These are phyloP conservation scores for Hyperoodon ampullatus DNA, from an alignment of 2,113 vertebrate species.

Conservation along the genomic window DNA sequence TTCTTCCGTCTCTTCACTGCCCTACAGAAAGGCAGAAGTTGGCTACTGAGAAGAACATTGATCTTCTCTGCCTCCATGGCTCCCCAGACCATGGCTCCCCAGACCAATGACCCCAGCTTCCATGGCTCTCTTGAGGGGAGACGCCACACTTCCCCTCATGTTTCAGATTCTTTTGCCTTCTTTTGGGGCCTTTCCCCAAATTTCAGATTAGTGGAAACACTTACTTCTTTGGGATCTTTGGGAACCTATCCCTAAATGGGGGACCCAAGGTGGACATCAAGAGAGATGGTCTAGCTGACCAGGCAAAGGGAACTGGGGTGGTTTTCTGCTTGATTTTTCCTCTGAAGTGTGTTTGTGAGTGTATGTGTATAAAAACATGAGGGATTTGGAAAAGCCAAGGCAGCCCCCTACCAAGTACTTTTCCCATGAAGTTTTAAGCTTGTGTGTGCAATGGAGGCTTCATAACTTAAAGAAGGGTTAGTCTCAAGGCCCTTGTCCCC, in stretches of 20 bases:
- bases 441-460: not conserved
- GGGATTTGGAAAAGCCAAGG: not conserved
- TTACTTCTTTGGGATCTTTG: not conserved
- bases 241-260: not conserved
- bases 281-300: fast-evolving
- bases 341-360: not conserved
- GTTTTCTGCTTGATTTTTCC: not conserved
- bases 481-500: not conserved
- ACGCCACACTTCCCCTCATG: fast-evolving
- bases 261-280: fast-evolving
- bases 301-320: not conserved
- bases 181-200: not conserved
- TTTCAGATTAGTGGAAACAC: not conserved
- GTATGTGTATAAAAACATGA: not conserved
- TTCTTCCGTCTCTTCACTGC: not conserved
- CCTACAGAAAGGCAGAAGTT: not conserved
- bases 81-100: too few species aligned
- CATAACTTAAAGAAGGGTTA: not conserved
- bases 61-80: not conserved
- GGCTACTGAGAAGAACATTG: not conserved
- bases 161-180: not conserved
- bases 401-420: conserved; percentile 6
- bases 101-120: too few species aligned
- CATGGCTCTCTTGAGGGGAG: not conserved
- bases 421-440: conserved; percentile 19